These are phyloP conservation scores for Metalampra italica DNA, from an alignment of 2,888 invertebrate species.

Conservation along the genomic window DNA sequence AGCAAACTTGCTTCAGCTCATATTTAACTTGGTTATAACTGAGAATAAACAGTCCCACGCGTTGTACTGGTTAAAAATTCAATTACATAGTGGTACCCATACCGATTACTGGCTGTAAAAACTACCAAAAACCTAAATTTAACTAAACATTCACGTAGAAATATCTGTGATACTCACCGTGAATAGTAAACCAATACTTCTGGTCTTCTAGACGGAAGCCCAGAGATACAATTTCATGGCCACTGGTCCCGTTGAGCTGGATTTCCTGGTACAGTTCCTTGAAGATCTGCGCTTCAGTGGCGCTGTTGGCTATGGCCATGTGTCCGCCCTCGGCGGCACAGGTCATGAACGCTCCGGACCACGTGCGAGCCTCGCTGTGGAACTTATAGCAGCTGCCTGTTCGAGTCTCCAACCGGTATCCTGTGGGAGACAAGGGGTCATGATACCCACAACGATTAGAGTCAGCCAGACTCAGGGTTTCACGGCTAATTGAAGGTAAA, in stretches of 20 bases:
- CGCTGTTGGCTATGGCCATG: slow-evolving; percentile 19
- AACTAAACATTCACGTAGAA: no score
- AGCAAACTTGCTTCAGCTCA: no score
- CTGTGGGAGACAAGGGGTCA: slow-evolving; percentile 9
- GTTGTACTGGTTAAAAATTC: no score
- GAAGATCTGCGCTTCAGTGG: slow-evolving; percentile 16
- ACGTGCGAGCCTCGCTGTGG: slow-evolving; percentile 14
- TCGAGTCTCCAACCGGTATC: slow-evolving; percentile 13
- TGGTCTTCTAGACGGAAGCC: slow-evolving; percentile 24
- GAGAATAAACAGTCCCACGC: no score
- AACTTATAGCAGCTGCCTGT: slow-evolving; percentile 25
- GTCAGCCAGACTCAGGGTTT: no score
- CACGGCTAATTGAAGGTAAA: no score
- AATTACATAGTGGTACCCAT: no score
- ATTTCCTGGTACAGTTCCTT: not conserved
- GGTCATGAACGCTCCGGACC: slow-evolving; percentile 18
- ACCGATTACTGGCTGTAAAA: no score
- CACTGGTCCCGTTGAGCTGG: slow-evolving; percentile 4
- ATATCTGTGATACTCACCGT: slow-evolving; percentile 13
- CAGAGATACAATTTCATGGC: slow-evolving; percentile 7
- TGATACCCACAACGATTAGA: no score
- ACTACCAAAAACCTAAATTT: no score
- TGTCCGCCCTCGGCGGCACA: slow-evolving; percentile 22
- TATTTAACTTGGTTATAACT: no score
- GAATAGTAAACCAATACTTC: slow-evolving; percentile 23